These are phyloP conservation scores for Trimorus sp. DNA, from an alignment of 2,888 invertebrate genomes.

Conservation along the genomic window DNA sequence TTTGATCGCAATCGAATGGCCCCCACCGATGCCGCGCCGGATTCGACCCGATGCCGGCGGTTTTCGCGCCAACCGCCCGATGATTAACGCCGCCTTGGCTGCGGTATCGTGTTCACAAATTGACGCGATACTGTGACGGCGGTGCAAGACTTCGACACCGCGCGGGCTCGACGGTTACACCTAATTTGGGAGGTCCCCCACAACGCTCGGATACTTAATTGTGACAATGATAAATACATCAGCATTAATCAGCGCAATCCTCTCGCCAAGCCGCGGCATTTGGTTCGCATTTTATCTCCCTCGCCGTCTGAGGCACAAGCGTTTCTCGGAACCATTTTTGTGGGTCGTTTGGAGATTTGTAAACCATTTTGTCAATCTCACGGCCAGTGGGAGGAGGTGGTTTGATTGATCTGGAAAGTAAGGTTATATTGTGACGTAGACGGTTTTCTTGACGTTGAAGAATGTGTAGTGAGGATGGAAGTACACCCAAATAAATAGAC, in stretches of 20 bases:
- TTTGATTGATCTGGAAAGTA: too few species aligned
- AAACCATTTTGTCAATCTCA: slow-evolving; percentile 38
- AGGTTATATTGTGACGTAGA: too few species aligned
- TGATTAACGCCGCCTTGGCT: slow-evolving; percentile 75
- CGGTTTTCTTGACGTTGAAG: too few species aligned
- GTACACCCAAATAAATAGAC: too few species aligned
- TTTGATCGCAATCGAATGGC: slow-evolving; percentile 50
- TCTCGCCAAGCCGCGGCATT: slow-evolving; percentile 54
- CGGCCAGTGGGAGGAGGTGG: neutral
- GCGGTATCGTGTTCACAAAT: slow-evolving; percentile 77
- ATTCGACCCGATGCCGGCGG: neutral
- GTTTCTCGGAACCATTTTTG: slow-evolving; percentile 37
- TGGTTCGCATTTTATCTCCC: slow-evolving; percentile 65
- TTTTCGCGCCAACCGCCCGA: slow-evolving; percentile 24
- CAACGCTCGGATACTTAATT: slow-evolving; percentile 77
- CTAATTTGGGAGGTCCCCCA: slow-evolving; percentile 77
- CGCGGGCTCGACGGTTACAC: slow-evolving; percentile 72
- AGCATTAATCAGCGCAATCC: slow-evolving; percentile 72
- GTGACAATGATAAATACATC: slow-evolving; percentile 77
- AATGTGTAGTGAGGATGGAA: too few species aligned
- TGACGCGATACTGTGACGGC: slow-evolving; percentile 69
- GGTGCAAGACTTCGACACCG: slow-evolving; percentile 80
- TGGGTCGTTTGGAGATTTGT: slow-evolving; percentile 39
- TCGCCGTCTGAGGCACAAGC: slow-evolving; percentile 28
- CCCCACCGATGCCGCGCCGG: slow-evolving; percentile 9